Evolutionary conservation across 2,888 invertebrate species (phyloP), one percentile per base, ranked within the genome.

Genomic region (Lycia hirtaria): DNA sequence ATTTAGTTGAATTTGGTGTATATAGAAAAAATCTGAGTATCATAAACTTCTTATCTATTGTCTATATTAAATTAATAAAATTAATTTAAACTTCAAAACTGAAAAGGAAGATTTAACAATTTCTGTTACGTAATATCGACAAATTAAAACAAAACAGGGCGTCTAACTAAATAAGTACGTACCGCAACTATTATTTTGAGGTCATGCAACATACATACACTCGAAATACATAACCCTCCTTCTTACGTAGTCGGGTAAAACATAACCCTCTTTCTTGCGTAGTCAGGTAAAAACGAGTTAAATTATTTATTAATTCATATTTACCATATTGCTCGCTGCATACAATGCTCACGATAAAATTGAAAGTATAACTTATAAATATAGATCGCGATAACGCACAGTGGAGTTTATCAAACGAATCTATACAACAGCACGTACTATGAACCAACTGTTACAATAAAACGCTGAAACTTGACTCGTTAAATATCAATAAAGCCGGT

Each of bases 361-460:
- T 47, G 59, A 53, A 61, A 59, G 54, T 50, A 44, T 35, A 26
- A 44, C 44, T 64, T 59, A 52, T 33, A 56, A 50, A 44, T 56
- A 61, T 12, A 10, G 49, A 60, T 61, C 45, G 35, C 54, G 65
- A 65, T 60, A 65, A 57, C 32, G 15, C 45, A 26, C 45, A 38
- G 30, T 45, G 43, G 32, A 41, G 32, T 57, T 55, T 51, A 61
- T 60, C 51, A 55, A 40, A 53, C 38, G 52, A 55, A 59, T 58
- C 38, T 54, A 48, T 24, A 45, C 20, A 35, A 48, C 20, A 44
- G 47, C 35, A 52, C 17, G 41, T 41, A 32, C 28, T 50, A 57
- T 57, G 57, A 48, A 48, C 45, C 32, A 52, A 54, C 37, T 55
- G 52, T 54, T 55, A 38, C 44, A 49, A 56, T 61, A 48, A 56